These are phyloP conservation scores for Hippotragus niger DNA, from an alignment of 2,113 vertebrate species.

Conservation along the genomic window DNA sequence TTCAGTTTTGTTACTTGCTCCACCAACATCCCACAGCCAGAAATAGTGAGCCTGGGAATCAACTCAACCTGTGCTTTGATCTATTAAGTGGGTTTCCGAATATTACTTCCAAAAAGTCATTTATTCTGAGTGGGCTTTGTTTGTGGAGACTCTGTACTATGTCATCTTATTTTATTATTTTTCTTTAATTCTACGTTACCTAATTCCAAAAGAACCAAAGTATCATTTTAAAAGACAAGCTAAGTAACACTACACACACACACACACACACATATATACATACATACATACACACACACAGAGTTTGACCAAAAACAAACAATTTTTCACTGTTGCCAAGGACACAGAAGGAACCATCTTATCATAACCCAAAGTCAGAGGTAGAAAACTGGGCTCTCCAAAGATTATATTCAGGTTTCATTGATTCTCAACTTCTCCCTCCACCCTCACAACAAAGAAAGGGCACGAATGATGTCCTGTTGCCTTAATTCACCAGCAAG, in stretches of 20 bases:
- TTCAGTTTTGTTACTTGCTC: background rate
- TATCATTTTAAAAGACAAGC: background rate
- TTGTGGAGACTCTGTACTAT: background rate
- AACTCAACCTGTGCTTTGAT: background rate
- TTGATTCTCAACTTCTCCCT: background rate
- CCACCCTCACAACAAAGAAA: accelerated
- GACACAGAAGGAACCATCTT: background rate
- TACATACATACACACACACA: accelerated
- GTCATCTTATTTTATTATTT: background rate
- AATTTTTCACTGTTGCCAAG: background rate
- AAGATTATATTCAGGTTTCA: background rate
- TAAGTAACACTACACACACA: background rate
- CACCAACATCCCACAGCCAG: background rate
- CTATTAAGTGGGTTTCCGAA: background rate
- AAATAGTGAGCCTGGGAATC: background rate
- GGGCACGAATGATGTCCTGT: accelerated
- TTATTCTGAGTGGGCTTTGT: background rate
- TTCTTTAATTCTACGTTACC: background rate
- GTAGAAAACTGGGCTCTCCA: background rate
- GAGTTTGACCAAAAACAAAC: background rate
- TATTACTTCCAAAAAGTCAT: background rate
- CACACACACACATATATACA: accelerated
- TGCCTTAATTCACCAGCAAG: background rate
- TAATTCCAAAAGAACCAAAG: background rate
- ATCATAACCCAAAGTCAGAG: background rate